Percentiles rank a stretch among this genome's conserved stretches.
Conservation (phyloP, 1,140 invertebrate species). For the Leptoteleia sp. region DNA sequence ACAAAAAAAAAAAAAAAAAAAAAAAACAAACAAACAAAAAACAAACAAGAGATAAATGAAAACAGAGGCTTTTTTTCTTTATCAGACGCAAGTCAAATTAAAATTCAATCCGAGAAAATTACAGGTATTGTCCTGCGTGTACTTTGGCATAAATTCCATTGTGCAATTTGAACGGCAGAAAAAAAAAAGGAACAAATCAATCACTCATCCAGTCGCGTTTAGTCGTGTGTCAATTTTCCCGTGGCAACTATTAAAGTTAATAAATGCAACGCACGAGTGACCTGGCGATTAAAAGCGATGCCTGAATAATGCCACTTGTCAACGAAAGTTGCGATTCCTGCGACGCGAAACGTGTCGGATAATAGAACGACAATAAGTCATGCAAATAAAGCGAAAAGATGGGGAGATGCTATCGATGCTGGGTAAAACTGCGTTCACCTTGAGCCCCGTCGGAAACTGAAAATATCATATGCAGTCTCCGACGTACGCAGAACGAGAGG, state of each 20-base stretch:
- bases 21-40: too few relatives aligned
- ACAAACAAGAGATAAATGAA: too few relatives aligned
- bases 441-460: slow-evolving; percentile 59
- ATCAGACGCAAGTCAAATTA: background rate
- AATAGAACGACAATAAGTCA: slow-evolving; percentile 59
- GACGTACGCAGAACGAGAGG: slow-evolving; percentile 65
- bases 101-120: background rate
- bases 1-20: too few relatives aligned
- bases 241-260: slow-evolving; percentile 11
- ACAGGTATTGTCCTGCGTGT: background rate
- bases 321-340: slow-evolving; percentile 10
- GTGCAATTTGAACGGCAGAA: slow-evolving; percentile 5
- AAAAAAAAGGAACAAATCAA: too few relatives aligned
- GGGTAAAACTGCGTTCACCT: slow-evolving; percentile 53
- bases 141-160: slow-evolving; percentile 1
- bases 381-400: slow-evolving; percentile 51
- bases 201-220: too few relatives aligned
- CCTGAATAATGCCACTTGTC: slow-evolving; percentile 2
- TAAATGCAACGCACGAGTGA: slow-evolving; percentile 34
- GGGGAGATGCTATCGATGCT: slow-evolving; percentile 48
- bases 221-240: slow-evolving; percentile 32
- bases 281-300: slow-evolving; percentile 19
- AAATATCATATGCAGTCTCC: slow-evolving; percentile 59
- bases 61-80: too few relatives aligned
- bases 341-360: slow-evolving; percentile 21